Evolutionary conservation across 2,888 invertebrate genomes (phyloP), one percentile per base, ranked within the genome.

Genomic region (Uropetala carovei): DNA sequence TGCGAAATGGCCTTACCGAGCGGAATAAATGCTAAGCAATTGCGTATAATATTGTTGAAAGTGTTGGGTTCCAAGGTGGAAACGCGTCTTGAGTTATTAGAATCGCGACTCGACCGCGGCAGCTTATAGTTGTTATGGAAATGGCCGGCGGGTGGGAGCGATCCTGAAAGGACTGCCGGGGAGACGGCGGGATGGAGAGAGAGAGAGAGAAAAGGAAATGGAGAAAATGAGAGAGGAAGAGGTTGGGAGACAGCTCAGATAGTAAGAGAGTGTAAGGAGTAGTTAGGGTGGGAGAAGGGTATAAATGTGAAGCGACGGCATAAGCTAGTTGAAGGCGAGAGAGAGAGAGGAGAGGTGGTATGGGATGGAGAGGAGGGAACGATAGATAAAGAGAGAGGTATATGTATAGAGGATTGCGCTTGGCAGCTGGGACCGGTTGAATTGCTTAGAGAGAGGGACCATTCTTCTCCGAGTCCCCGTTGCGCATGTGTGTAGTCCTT

Each of bases 81-180:
- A 58, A 57, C 22, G 57, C 57, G 14, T 22, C 85, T 57, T 85
- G 85, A 85, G 85, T 85, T 85, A 85, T 85, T 85, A 85, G 85
- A 85, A 85, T 85, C 85, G 85, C 85, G 58, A 85, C 85, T 85
- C 56, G 13, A 58, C 56, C 85, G 58, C 85, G 85, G 85, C 85
- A 58, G 85, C 85, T 85, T 85, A 85, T 85, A 85, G 85, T 85
- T 85, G 85, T 85, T 85, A 85, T 85, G 85, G 85, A 85, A 85
- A 85, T 85, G 58, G 85, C 58, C 58, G 56, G 56, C 58, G n/a
- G 22, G 58, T 1, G 85, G 85, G 58, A 85, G 85, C 58, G 85
- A 85, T 85, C 84, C 56, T 84, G 43, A 84, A 58, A 85, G 58
- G 85, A 43, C 56, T 83, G 43, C 82, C 30, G 82, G 30, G 57